Evolutionary conservation across 2,113 vertebrate species (phyloP).

Genomic region (Varanus komodoensis): DNA sequence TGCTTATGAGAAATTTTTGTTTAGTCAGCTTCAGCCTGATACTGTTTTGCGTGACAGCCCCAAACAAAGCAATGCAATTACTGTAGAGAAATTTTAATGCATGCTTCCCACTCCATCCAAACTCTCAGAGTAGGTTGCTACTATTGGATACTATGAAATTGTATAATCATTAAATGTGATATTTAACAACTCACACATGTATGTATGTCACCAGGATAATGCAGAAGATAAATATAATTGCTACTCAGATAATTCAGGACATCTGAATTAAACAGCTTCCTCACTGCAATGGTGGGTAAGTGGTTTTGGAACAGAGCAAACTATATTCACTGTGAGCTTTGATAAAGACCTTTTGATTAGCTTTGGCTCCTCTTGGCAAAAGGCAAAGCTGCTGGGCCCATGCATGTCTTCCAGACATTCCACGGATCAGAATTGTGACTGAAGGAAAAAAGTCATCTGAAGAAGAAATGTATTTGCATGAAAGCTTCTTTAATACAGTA

Average conservation of each 20-base stretch:
- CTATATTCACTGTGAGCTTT: slow-evolving; percentile 63
- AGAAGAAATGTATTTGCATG: slow-evolving; percentile 52
- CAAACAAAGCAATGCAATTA: neutral
- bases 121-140: neutral
- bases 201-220: neutral
- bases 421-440: slow-evolving; percentile 91
- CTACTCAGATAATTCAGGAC: neutral
- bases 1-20: neutral
- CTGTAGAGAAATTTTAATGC: neutral
- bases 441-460: slow-evolving; percentile 92
- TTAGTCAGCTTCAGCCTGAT: neutral
- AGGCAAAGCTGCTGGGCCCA: slow-evolving; percentile 97
- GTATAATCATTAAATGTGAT: neutral
- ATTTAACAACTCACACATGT: neutral
- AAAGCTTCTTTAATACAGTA: neutral
- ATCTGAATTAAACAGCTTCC: neutral
- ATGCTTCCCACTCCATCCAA: neutral
- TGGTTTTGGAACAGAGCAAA: slow-evolving; percentile 38
- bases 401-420: slow-evolving; percentile 93
- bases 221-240: neutral
- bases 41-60: neutral
- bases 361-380: slow-evolving; percentile 92
- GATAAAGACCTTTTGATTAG: slow-evolving; percentile 91
- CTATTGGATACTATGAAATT: neutral
- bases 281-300: slow-evolving; percentile 32